Conservation (phyloP, 2,113 vertebrate species). For the Sorex fumeus region DNA sequence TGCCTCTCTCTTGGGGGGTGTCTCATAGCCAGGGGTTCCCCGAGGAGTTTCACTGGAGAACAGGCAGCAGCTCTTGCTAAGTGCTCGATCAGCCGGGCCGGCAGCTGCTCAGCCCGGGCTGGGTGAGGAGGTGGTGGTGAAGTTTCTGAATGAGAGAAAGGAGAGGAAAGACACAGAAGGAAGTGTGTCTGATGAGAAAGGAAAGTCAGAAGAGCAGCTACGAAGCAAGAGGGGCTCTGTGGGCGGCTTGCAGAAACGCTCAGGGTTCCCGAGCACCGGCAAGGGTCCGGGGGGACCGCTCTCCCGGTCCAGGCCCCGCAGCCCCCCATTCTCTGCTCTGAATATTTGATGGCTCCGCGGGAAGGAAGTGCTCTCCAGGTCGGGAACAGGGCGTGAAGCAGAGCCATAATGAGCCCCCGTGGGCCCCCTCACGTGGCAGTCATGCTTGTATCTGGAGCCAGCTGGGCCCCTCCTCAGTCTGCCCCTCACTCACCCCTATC, state of each 20-base stretch:
- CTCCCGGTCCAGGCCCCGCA: fast-evolving
- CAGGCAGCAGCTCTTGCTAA: background rate
- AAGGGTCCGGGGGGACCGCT: background rate
- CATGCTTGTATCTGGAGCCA: constrained; percentile 68
- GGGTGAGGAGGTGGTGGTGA: background rate
- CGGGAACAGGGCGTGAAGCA: constrained; percentile 65
- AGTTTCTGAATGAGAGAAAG: background rate
- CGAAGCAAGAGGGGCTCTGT: background rate
- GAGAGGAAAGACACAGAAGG: background rate
- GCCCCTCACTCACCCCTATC: background rate
- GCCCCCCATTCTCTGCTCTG: constrained; percentile 62
- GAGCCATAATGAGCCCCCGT: constrained; percentile 85
- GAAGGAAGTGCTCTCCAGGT: constrained; percentile 62
- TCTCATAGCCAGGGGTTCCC: background rate
- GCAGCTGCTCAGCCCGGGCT: background rate
- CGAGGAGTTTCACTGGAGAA: background rate
- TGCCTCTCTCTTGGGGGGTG: background rate
- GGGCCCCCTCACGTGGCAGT: constrained; percentile 75
- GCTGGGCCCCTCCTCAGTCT: constrained; percentile 45
- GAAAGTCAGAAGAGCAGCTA: background rate
- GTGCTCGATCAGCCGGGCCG: background rate
- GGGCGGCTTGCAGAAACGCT: too few species aligned
- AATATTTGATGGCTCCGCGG: constrained; percentile 78
- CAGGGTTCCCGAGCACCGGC: background rate
- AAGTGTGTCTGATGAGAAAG: fast-evolving